phyloP scores from a whole-genome alignment of 2,113 vertebrate genomes.

The Sardina pilchardus region DNA sequence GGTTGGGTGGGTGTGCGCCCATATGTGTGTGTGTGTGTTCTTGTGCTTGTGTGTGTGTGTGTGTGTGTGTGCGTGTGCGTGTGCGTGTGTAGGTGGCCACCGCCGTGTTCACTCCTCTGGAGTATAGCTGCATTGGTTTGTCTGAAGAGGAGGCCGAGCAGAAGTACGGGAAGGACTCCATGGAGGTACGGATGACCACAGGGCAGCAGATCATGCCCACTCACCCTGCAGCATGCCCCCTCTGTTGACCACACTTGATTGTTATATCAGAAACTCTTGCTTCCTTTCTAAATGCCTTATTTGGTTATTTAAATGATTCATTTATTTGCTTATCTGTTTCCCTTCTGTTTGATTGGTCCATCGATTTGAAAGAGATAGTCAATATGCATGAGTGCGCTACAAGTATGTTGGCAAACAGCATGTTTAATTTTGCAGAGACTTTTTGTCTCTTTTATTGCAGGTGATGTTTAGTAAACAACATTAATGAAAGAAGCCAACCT shows the following conservation, averaged over 20 bases:
- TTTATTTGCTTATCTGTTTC: not conserved
- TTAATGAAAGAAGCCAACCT: too few species aligned
- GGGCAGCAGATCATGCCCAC: not conserved
- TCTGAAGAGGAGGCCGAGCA: slow-evolving; percentile 84
- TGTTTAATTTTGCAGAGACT: too few species aligned
- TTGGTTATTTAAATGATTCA: not conserved
- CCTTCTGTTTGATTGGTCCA: not conserved
- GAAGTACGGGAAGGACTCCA: slow-evolving; percentile 73
- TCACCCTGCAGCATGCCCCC: not conserved
- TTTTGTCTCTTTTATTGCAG: too few species aligned
- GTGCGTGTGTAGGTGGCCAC: slow-evolving; percentile 82
- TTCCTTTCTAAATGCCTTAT: too few species aligned
- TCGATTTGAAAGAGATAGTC: not conserved
- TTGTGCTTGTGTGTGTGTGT: too few species aligned
- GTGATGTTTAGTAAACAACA: too few species aligned
- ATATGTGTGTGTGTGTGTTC: too few species aligned
- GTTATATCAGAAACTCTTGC: not conserved
- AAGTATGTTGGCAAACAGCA: too few species aligned
- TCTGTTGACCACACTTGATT: not conserved
- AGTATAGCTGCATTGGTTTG: slow-evolving; percentile 90
- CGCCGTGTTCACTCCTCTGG: slow-evolving; percentile 91
- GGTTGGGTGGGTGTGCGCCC: too few species aligned
- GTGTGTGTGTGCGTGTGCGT: slow-evolving; percentile 20
- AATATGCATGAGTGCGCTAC: not conserved
- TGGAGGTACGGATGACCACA: slow-evolving; percentile 76